Percentiles rank a stretch among this genome's conserved stretches.
Evolutionary conservation across 2,888 invertebrate species (phyloP).

Genomic region (Chrysodeixis includens): DNA sequence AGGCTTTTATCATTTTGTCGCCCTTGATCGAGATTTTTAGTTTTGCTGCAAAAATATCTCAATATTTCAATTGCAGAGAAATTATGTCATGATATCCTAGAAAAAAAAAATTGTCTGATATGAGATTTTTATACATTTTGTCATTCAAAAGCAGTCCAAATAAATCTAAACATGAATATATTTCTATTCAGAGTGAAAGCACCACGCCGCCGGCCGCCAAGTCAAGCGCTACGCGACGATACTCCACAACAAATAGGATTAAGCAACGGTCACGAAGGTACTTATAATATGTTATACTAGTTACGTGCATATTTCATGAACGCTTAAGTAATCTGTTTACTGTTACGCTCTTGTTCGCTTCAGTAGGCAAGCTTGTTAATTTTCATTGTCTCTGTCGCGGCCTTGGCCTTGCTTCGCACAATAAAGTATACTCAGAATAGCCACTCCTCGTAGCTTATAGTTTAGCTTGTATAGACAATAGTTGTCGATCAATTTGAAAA

Average conservation of each 20-base stretch:
- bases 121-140: too few relatives aligned
- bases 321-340: conserved; percentile 6
- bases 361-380: conserved; percentile 27
- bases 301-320: not conserved
- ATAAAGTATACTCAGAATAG: conserved; percentile 3
- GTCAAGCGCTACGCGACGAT: conserved; percentile 86
- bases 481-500: too few relatives aligned
- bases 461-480: not conserved
- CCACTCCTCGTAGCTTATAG: not conserved
- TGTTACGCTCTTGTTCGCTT: conserved; percentile 36
- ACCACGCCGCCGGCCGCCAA: conserved; percentile 90
- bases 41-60: too few relatives aligned
- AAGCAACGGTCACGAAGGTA: conserved; percentile 85
- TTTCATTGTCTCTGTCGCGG: conserved; percentile 33
- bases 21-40: too few relatives aligned
- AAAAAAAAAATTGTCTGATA: too few relatives aligned
- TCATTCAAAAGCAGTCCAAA: too few relatives aligned
- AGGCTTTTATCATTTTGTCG: too few relatives aligned
- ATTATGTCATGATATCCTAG: too few relatives aligned
- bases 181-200: conserved; percentile 84
- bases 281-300: not conserved
- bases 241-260: conserved; percentile 79
- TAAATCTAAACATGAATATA: not conserved
- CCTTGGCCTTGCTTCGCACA: conserved; percentile 44
- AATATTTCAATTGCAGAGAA: too few relatives aligned